Conservation (phyloP, 2,888 invertebrate genomes). For the Torymus auratus region DNA sequence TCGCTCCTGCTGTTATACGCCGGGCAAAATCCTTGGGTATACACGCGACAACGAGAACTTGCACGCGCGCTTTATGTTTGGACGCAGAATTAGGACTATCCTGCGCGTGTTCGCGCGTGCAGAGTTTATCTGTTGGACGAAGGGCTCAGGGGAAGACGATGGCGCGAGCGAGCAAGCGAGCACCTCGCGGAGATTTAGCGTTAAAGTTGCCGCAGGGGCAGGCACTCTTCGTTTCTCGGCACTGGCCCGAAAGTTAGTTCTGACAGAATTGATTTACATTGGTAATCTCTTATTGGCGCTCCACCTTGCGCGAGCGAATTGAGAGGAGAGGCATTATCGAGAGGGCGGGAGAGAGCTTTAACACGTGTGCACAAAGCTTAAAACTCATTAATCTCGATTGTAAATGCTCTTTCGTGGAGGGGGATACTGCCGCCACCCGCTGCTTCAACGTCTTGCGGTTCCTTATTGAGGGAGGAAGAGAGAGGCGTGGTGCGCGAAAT, state of each 20-base stretch:
- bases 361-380: conserved; percentile 44
- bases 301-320: neutral
- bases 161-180: conserved; percentile 48
- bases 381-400: conserved; percentile 33
- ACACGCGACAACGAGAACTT: conserved; percentile 48
- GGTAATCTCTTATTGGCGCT: conserved; percentile 50
- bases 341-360: neutral
- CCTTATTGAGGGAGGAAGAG: no score
- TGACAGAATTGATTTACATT: conserved; percentile 64
- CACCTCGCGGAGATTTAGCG: conserved; percentile 61
- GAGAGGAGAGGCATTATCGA: conserved; percentile 7
- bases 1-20: no score
- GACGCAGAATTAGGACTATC: conserved; percentile 60
- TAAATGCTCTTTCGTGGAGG: conserved; percentile 21
- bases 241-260: conserved; percentile 59
- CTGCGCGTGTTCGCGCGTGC: conserved; percentile 41
- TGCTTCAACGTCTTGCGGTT: no score
- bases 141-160: conserved; percentile 63
- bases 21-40: conserved; percentile 42
- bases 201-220: conserved; percentile 58
- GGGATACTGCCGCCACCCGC: no score
- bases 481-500: neutral
- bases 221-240: conserved; percentile 50
- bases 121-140: conserved; percentile 62
- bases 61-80: conserved; percentile 61